These are phyloP conservation scores for Loxodonta africana DNA, from an alignment of 2,113 vertebrate genomes.

Conservation along the genomic window DNA sequence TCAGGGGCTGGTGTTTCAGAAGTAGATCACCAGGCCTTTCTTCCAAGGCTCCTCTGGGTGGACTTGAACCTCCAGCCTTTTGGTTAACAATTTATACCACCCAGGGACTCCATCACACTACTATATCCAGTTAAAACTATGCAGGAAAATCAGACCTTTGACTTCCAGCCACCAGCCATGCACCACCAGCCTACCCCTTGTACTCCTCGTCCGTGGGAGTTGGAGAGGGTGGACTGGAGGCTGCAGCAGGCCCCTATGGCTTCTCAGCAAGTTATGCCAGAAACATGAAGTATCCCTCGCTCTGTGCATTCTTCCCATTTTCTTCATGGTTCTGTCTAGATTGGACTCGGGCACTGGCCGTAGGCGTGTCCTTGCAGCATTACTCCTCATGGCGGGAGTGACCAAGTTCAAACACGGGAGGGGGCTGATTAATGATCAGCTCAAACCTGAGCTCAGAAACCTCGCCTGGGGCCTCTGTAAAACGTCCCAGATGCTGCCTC, in stretches of 20 bases:
- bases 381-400: neutral
- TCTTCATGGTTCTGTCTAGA: neutral
- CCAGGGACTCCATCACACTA: neutral
- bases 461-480: neutral
- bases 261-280: neutral
- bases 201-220: neutral
- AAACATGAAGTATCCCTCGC: fast-evolving
- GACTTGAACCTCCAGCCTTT: neutral
- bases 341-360: neutral
- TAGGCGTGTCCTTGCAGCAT: neutral
- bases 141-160: neutral
- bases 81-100: neutral
- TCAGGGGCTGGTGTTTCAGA: neutral
- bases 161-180: neutral
- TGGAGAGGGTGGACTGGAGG: neutral
- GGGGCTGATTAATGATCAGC: neutral
- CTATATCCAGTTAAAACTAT: fast-evolving
- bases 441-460: conserved; percentile 21
- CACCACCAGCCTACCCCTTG: neutral
- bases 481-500: neutral
- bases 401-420: neutral
- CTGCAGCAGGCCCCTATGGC: neutral
- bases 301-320: conserved; percentile 16
- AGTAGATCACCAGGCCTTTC: neutral
- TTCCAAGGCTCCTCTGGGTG: neutral